These are phyloP conservation scores for Hafferia zeledoni DNA, from an alignment of 2,797 vertebrate species.

Conservation along the genomic window DNA sequence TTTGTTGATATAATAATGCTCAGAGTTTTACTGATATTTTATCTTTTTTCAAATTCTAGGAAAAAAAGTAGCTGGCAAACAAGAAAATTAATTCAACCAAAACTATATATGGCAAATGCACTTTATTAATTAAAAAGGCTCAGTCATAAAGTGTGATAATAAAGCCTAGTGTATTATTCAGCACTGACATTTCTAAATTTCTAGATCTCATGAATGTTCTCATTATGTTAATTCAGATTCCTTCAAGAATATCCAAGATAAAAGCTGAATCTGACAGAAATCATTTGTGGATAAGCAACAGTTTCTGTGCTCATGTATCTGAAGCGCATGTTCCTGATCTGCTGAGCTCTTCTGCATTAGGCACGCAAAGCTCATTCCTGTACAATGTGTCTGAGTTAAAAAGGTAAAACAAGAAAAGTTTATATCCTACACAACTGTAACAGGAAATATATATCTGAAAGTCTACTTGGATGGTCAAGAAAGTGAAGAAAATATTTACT, in stretches of 20 bases:
- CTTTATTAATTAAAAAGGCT: constrained; percentile 56
- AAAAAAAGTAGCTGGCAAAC: constrained; percentile 35
- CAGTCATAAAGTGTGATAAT: constrained; percentile 55
- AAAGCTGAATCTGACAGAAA: constrained; percentile 67
- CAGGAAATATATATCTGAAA: constrained; percentile 31
- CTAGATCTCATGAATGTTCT: constrained; percentile 63
- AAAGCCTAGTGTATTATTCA: constrained; percentile 44
- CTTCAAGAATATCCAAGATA: constrained; percentile 69
- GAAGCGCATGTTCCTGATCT: constrained; percentile 55
- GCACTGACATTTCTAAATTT: constrained; percentile 63
- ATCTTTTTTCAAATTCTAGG: neutral
- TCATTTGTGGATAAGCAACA: constrained; percentile 61
- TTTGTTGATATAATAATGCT: neutral
- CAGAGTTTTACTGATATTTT: neutral
- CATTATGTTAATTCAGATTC: constrained; percentile 75
- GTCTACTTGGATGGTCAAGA: neutral
- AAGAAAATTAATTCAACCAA: constrained; percentile 25
- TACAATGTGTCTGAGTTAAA: constrained; percentile 57
- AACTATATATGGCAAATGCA: constrained; percentile 34
- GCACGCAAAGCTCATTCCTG: constrained; percentile 52
- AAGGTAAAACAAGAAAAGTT: constrained; percentile 19
- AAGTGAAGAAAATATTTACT: neutral
- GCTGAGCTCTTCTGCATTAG: constrained; percentile 66
- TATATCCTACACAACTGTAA: neutral
- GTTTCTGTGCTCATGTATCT: constrained; percentile 19